Evolutionary conservation across 2,113 vertebrate genomes (phyloP), one percentile per base, ranked within the genome.

Genomic region (Heloderma charlesbogerti): DNA sequence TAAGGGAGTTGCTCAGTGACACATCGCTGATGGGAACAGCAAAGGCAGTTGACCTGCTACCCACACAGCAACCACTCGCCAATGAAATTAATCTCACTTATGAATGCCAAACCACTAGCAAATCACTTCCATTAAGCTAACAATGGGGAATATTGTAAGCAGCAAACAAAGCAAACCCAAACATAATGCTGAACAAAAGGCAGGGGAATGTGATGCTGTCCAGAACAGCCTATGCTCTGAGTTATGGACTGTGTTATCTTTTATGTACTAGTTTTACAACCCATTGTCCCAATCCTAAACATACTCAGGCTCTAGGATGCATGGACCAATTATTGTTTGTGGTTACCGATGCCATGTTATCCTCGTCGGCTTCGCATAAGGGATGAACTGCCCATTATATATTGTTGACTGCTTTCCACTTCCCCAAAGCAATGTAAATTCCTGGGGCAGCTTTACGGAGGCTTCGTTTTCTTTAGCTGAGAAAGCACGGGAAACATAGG

Each of bases 81-180:
- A 91, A 93, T n/a, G 0, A 93, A 93, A 37, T 88, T 92, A 94
- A 91, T 88, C 72, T 34, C 90, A 90, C 34, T n/a, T 75, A 90
- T 9, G n/a, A 93, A 91, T 85, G 75, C 81, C 84, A 94, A 94
- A 90, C 0, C 31, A 79, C 92, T 92, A 81, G 72, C 6, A 51
- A 90, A 77, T 67, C 57, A 3, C 25, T 84, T 71, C n/a, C 48
- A 83, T 84, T 87, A 90, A 90, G 9, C 6, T 57, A 90, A 83
- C 29, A 93, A 89, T 66, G 82, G 83, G 75, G 90, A 93, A 91
- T 40, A 77, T 0, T 90, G 60, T 89, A 82, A 8, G 72, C 86
- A 82, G 82, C 93, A 94, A 94, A 87, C 82, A 77, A 90, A 84
- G 66, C 74, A 48, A 69, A 45, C 29, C 57, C 48, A n/a, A 60